These are phyloP conservation scores for Neelides sp. DNA, from an alignment of 1,140 invertebrate genomes.

Conservation along the genomic window DNA sequence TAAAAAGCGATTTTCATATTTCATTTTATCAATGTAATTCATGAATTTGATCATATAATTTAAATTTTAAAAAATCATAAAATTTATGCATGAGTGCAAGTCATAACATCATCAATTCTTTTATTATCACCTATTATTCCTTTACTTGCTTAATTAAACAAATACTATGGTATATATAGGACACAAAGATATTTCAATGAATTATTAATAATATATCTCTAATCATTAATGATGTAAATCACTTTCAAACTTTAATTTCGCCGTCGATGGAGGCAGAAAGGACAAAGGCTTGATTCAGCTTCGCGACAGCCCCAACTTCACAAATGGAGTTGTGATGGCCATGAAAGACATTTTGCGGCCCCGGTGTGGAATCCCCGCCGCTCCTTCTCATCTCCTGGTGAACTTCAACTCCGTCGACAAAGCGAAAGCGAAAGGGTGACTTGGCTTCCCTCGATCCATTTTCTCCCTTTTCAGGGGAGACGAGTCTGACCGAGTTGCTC, in stretches of 20 bases:
- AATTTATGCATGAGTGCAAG: too few relatives aligned
- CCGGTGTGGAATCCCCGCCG: constrained; percentile 10
- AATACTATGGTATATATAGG: too few relatives aligned
- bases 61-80: too few relatives aligned
- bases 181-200: neutral
- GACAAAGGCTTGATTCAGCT: constrained; percentile 55
- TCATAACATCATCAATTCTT: too few relatives aligned
- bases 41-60: too few relatives aligned
- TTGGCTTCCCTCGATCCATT: too few relatives aligned
- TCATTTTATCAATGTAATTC: too few relatives aligned
- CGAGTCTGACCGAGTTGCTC: constrained; percentile 63
- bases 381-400: constrained; percentile 61
- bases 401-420: constrained; percentile 68
- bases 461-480: constrained; percentile 31
- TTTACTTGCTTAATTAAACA: too few relatives aligned
- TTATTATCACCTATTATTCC: too few relatives aligned
- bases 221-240: too few relatives aligned
- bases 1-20: too few relatives aligned
- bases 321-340: constrained; percentile 74
- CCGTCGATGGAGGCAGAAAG: constrained; percentile 72
- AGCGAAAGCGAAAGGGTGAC: constrained; percentile 51
- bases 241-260: constrained; percentile 87
- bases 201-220: neutral
- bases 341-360: constrained; percentile 28
- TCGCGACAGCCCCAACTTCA: constrained; percentile 64